Percentiles rank a stretch among this genome's conserved stretches.
Evolutionary conservation across 2,797 vertebrate species (phyloP).

Genomic region (Nyctibius grandis): DNA sequence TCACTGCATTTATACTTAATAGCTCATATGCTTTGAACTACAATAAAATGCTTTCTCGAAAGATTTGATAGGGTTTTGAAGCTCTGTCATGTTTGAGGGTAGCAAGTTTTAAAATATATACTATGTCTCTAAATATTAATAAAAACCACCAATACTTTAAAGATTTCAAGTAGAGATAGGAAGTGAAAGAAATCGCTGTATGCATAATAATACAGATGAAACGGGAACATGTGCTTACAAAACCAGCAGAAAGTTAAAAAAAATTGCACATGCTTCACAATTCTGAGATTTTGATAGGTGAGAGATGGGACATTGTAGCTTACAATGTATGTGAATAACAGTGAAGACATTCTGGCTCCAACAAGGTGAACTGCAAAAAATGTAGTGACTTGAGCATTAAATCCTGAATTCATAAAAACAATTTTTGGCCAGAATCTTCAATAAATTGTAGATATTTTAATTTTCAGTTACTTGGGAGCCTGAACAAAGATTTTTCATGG

Average conservation of each 20-base stretch:
- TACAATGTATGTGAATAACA: not conserved
- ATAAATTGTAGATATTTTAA: not conserved
- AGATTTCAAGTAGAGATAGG: not conserved
- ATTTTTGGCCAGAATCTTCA: not conserved
- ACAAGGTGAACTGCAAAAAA: not conserved
- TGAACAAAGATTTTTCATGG: not conserved
- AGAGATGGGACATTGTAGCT: not conserved
- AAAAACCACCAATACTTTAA: not conserved
- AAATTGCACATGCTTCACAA: fast-evolving
- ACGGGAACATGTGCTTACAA: not conserved
- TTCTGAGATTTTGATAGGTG: not conserved
- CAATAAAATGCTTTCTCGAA: not conserved
- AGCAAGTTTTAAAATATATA: not conserved
- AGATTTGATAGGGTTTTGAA: not conserved
- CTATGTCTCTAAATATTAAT: not conserved
- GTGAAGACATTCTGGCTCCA: not conserved
- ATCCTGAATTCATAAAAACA: not conserved
- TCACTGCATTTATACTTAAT: not conserved
- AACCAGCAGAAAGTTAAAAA: not conserved
- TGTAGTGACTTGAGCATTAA: not conserved
- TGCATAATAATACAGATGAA: not conserved
- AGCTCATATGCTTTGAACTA: not conserved
- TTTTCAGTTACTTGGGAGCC: not conserved
- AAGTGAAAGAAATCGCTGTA: not conserved
- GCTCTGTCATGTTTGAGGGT: not conserved